These are phyloP conservation scores for Nymphalis c-album DNA, from an alignment of 2,888 invertebrate genomes.

Conservation along the genomic window DNA sequence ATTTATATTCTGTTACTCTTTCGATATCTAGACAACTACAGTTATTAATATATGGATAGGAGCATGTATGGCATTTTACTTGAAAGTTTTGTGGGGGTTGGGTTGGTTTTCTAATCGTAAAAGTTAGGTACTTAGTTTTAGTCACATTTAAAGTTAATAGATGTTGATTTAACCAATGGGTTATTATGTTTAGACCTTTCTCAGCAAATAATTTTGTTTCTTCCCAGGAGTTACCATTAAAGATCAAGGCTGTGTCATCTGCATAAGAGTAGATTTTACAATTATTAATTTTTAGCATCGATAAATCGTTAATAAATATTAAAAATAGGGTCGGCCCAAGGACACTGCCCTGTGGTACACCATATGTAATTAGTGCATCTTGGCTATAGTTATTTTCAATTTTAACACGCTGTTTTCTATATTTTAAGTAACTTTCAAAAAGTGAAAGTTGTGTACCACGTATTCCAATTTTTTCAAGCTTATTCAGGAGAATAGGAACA, in stretches of 20 bases:
- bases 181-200: not conserved
- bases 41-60: not conserved
- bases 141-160: conserved; percentile 13
- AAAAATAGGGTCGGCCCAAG: not conserved
- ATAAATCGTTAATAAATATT: not conserved
- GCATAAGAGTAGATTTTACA: conserved; percentile 14
- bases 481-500: not conserved
- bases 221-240: conserved; percentile 8
- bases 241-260: conserved; percentile 16
- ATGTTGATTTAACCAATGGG: conserved; percentile 7
- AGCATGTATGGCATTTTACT: not conserved
- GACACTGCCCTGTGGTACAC: not conserved
- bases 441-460: not conserved
- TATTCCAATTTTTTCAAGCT: not conserved
- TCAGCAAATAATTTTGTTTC: conserved; percentile 2
- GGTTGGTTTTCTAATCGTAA: not conserved
- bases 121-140: conserved; percentile 15
- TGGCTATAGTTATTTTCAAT: not conserved
- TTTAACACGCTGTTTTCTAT: not conserved
- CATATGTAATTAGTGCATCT: not conserved
- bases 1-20: conserved; percentile 1
- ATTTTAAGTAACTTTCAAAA: not conserved
- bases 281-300: not conserved
- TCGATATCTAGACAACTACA: conserved; percentile 1
- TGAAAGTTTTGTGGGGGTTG: not conserved